Evolutionary conservation across 2,113 vertebrate species (phyloP), one percentile per base, ranked within the genome.

Genomic region (Prolemur simus): DNA sequence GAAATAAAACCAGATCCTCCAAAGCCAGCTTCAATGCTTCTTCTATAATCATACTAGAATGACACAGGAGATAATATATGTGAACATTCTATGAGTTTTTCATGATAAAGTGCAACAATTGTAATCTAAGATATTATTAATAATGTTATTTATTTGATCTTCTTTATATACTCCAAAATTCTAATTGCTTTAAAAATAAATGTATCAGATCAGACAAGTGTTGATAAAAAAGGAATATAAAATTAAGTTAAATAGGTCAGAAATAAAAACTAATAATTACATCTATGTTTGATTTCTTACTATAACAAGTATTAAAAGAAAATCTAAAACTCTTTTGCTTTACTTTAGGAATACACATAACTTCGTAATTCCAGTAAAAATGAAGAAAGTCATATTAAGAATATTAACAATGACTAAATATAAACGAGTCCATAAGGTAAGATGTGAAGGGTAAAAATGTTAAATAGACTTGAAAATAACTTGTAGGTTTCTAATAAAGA

Each of bases 161-260:
- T 85, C 29, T 81, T 96, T 47, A 77, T n/a, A 92, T 83, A 77
- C 54, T 87, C 10, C 1, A 85, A 89, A 93, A 96, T 80, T 84
- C 25, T n/a, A 85, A 77, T 0, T 83, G 29, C 87, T 45, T 87
- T 6, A 69, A 92, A 94, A 86, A 76, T 49, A 94, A 63, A 96
- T 12, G 25, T 29, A 34, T 95, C 47, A 47, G 52, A 74, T 89
- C 27, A 95, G 54, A 73, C 8, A 63, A 82, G 25, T 89, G 14
- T 82, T 91, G 54, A n/a, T 64, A 78, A 89, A 85, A 87, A 83
- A 32, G 9, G 25, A 17, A 52, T 39, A 56, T 66, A n/a, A 81
- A 89, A 82, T 39, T 87, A 76, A 81, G 32, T 87, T 52, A 87
- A 87, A 54, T 52, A 47, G 69, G 8, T 64, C 45, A 80, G 18